phyloP scores from a whole-genome alignment of 2,113 vertebrate species.

The Neolamprologus brichardi region DNA sequence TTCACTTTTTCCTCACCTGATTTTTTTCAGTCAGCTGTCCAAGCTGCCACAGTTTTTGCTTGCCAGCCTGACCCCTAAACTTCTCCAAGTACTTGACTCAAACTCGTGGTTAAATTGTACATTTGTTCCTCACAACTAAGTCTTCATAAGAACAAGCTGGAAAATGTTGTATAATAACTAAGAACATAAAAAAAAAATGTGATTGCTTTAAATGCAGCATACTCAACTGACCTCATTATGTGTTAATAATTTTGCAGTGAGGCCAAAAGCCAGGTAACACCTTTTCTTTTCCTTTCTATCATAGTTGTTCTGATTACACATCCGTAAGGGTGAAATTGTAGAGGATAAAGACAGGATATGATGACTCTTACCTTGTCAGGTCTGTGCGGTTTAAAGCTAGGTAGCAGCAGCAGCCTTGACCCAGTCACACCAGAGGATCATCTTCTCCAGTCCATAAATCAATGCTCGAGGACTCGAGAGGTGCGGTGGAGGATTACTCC shows the following conservation, averaged over 20 bases:
- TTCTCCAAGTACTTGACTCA: background rate
- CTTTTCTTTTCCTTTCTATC: background rate
- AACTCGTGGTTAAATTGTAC: background rate
- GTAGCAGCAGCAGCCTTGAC: conserved; percentile 27
- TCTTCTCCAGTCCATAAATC: conserved; percentile 39
- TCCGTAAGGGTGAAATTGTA: background rate
- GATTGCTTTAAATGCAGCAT: background rate
- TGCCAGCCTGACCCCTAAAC: background rate
- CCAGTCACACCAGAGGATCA: conserved; percentile 11
- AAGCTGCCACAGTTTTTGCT: background rate
- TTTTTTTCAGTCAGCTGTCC: background rate
- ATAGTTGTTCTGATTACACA: background rate
- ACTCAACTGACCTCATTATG: background rate
- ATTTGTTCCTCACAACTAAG: background rate
- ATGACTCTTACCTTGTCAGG: conserved; percentile 49
- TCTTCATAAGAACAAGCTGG: background rate
- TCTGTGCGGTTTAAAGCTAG: conserved; percentile 5
- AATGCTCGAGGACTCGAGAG: background rate
- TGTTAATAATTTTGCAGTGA: background rate
- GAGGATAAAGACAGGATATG: conserved; percentile 19
- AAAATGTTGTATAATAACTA: background rate
- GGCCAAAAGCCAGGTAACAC: background rate
- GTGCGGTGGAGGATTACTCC: background rate
- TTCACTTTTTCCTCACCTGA: background rate
- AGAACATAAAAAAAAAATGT: background rate